A percentile compares a stretch with the other conserved stretches of the same genome.
These are phyloP conservation scores for Nipponia nippon DNA, from an alignment of 2,113 vertebrate species.

Conservation along the genomic window DNA sequence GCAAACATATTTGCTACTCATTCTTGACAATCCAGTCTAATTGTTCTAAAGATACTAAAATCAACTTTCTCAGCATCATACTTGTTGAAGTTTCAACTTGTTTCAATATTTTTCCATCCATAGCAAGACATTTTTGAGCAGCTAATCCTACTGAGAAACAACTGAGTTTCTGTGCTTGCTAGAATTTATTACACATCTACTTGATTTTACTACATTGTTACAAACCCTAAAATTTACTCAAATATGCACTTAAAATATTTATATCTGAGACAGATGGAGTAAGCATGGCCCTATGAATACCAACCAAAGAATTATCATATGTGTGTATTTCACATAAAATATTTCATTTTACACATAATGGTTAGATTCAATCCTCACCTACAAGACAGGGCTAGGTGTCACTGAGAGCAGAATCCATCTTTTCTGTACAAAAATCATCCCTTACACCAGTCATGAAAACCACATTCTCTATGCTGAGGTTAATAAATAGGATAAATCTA, in stretches of 20 bases:
- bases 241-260: constrained; percentile 20
- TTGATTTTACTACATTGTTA: constrained; percentile 11
- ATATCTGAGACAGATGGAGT: constrained; percentile 21
- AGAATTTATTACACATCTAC: constrained; percentile 5
- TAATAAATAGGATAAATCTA: neutral
- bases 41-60: neutral
- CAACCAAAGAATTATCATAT: neutral
- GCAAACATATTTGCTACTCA: neutral
- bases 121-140: neutral
- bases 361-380: neutral
- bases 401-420: neutral
- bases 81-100: neutral
- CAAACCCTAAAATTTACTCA: neutral
- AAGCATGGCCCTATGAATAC: neutral
- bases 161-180: neutral
- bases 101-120: neutral
- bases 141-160: neutral
- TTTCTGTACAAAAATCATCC: neutral
- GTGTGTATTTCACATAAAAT: neutral
- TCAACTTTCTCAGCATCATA: neutral
- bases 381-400: neutral
- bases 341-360: neutral
- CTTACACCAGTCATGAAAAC: neutral
- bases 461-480: neutral
- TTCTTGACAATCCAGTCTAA: neutral